These are phyloP conservation scores for Protodeltote pygarga DNA, from an alignment of 2,888 invertebrate genomes.

Conservation along the genomic window DNA sequence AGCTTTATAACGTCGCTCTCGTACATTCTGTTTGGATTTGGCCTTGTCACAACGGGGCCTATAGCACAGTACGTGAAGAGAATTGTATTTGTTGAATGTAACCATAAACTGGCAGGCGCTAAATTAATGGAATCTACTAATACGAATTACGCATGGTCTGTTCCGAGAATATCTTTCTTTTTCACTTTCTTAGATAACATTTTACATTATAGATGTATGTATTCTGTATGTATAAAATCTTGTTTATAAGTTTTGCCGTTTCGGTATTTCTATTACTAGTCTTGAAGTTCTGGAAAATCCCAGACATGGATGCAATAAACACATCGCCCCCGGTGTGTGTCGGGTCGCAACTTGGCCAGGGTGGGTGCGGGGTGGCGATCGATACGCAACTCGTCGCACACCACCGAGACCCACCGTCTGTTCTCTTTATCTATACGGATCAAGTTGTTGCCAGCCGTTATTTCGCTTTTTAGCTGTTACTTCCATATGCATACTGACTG, in stretches of 20 bases:
- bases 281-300: constrained; percentile 58
- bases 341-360: constrained; percentile 38
- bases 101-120: background rate
- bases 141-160: background rate
- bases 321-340: constrained; percentile 50
- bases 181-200: background rate
- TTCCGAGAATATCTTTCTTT: background rate
- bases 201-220: too few species aligned
- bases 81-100: background rate
- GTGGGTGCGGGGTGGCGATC: constrained; percentile 51
- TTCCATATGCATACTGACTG: background rate
- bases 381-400: constrained; percentile 53
- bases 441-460: constrained; percentile 48
- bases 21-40: background rate
- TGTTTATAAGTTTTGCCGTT: background rate
- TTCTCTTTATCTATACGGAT: constrained; percentile 50
- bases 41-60: background rate
- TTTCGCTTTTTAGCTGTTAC: constrained; percentile 11
- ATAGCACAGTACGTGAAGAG: background rate
- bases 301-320: constrained; percentile 64
- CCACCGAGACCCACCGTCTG: constrained; percentile 60
- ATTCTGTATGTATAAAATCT: too few species aligned
- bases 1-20: background rate
- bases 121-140: background rate
- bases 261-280: constrained; percentile 9